Conservation (phyloP, 2,797 vertebrate species). For the Ambastaia sidthimunki region DNA sequence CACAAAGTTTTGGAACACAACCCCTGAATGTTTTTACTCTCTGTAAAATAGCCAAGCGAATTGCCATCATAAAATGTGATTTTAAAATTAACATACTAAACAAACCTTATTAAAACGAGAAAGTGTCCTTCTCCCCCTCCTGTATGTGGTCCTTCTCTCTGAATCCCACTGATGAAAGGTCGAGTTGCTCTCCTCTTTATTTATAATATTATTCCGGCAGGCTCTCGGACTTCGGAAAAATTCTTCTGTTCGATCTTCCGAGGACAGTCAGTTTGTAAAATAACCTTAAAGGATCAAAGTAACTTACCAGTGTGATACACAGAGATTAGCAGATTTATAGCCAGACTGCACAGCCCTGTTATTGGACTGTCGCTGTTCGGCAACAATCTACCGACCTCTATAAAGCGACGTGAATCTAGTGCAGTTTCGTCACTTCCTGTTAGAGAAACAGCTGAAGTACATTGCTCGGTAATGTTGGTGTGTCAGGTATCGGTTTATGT, state of each 20-base stretch:
- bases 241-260: neutral
- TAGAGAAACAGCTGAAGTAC: neutral
- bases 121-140: neutral
- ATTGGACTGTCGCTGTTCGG: neutral
- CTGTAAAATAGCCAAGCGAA: neutral
- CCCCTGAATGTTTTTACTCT: neutral
- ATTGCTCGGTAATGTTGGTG: no score
- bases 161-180: conserved; percentile 22
- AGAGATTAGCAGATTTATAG: neutral
- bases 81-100: neutral
- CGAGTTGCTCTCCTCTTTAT: conserved; percentile 22
- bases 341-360: neutral
- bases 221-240: neutral
- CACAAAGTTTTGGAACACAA: neutral
- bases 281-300: neutral
- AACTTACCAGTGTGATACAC: neutral
- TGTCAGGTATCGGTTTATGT: neutral
- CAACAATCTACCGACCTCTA: conserved; percentile 19
- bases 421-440: conserved; percentile 43
- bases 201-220: neutral
- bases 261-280: neutral
- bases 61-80: neutral
- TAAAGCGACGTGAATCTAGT: conserved; percentile 13
- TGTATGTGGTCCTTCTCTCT: conserved; percentile 3
- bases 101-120: conserved; percentile 9